phyloP scores from a whole-genome alignment of 2,888 invertebrate genomes.

The Linyphia triangularis region DNA sequence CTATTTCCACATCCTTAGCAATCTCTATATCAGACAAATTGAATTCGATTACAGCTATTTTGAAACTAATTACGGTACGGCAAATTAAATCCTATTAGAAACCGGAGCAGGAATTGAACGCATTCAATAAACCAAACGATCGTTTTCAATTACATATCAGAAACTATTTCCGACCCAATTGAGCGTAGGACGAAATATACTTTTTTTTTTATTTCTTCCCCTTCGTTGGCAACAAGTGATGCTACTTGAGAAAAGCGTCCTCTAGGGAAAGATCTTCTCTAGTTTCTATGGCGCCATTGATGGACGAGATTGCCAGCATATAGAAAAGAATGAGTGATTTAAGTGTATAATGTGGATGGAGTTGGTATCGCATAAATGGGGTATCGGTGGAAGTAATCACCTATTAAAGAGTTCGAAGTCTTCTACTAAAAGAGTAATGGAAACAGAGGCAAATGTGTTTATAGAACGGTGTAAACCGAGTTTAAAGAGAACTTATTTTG shows the following conservation, averaged over 20 bases:
- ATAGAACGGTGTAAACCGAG: neutral
- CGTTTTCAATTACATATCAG: neutral
- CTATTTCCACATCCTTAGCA: neutral
- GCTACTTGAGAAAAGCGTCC: neutral
- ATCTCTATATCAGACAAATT: neutral
- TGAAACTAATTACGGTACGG: conserved; percentile 4
- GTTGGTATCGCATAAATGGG: conserved; percentile 15
- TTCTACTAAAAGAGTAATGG: neutral
- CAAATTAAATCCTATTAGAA: conserved; percentile 13
- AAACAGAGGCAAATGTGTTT: neutral
- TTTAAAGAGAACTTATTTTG: too few species aligned
- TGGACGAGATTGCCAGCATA: neutral
- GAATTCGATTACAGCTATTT: conserved; percentile 32
- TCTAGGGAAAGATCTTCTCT: neutral
- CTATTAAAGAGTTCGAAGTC: conserved; percentile 9
- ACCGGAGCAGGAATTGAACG: neutral
- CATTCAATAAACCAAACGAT: neutral
- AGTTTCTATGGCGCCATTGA: neutral
- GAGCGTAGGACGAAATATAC: neutral
- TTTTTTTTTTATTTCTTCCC: neutral
- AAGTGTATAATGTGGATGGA: neutral
- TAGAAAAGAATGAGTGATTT: neutral
- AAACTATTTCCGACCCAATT: neutral
- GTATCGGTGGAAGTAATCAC: conserved; percentile 26
- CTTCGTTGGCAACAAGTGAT: neutral